Base-by-base conservation (phyloP, 2,113 vertebrate genomes). In the Mesoclemmys tuberculata region DNA sequence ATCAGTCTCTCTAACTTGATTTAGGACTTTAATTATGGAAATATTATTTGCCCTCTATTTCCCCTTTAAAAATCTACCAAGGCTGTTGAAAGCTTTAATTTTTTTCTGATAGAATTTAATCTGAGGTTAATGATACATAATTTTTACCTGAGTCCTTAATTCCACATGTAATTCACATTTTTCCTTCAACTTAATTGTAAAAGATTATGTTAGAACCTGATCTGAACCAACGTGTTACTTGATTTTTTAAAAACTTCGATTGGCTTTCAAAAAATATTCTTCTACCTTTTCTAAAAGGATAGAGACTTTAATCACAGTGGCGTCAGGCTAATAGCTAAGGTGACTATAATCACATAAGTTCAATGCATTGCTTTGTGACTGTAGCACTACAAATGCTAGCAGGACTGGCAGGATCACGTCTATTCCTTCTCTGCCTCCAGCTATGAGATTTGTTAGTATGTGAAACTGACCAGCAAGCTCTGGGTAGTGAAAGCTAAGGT, bases 1-100 rank as follows among this genome's bases (percentile, higher is more conserved):
- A 88, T 94, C 94, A 83, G 78, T 79, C 87, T 97, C 87, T 95
- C 49, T 93, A 96, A 95, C 86, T 93, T 97, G 90, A 97, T 97
- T 97, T 97, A 97, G 93, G 84, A 93, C 88, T 95, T 97, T 94
- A 97, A 94, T 97, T 97, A 93, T 54, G 92, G 78, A 94, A 97
- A 93, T 93, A 96, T 82, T 95, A 93, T 96, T 97, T 97, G 87
- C 54, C 80, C 79, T 97, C 61, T 80, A 88, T 96, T 95, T 97
- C 90, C 82, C 95, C 82, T 93, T 95, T 94, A 96, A 97, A 93
- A 97, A 86, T 82, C 9, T 96, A 94, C 93, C 56, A 55, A 10
- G 1, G 81, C 41, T 44, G 16, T 56, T 94, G 54, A 51, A 97
- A 89, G 83, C 75, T 95, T 96, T 97, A 96, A 95, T 97, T 97